These are phyloP conservation scores for Propithecus perrieri DNA, from an alignment of 2,797 vertebrate species.

Conservation along the genomic window DNA sequence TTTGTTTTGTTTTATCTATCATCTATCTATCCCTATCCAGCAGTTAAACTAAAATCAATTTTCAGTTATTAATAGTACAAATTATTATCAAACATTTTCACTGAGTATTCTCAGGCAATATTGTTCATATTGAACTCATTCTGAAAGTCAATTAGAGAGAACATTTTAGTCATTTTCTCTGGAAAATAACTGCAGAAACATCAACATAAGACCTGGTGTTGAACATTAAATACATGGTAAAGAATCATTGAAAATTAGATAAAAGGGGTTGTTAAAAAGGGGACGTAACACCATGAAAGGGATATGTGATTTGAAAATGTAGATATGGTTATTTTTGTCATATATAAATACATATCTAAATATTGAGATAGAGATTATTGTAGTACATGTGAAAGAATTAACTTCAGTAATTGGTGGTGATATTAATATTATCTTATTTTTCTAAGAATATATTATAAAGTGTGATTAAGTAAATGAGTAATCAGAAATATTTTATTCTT, in stretches of 20 bases:
- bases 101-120: background rate
- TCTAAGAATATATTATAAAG: background rate
- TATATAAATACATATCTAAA: background rate
- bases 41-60: background rate
- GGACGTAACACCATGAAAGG: background rate
- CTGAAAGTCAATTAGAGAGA: background rate
- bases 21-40: background rate
- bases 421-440: background rate
- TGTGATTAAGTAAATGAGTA: background rate
- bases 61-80: background rate
- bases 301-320: background rate
- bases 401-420: background rate
- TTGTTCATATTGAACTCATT: background rate
- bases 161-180: background rate
- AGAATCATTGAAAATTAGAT: background rate
- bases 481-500: background rate
- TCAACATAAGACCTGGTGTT: background rate
- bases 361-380: background rate
- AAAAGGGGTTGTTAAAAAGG: background rate
- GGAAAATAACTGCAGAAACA: background rate
- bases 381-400: background rate
- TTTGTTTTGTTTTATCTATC: background rate
- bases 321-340: background rate
- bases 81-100: background rate
- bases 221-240: background rate